These are phyloP conservation scores for Ceuthmochares aereus DNA, from an alignment of 2,113 vertebrate species.

Conservation along the genomic window DNA sequence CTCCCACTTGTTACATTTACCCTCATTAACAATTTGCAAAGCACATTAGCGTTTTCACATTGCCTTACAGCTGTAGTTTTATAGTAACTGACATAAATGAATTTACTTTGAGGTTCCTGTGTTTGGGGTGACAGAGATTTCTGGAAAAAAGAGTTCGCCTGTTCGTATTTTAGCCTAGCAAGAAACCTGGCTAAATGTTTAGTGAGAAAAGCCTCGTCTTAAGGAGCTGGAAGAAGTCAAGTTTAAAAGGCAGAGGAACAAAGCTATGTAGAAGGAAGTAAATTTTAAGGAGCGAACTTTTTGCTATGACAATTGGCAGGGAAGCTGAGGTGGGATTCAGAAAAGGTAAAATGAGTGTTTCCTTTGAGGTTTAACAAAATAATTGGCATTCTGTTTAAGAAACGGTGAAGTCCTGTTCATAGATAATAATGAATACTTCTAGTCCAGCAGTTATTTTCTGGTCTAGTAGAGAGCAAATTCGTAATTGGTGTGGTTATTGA, in stretches of 20 bases:
- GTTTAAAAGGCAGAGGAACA: not conserved
- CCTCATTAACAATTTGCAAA: not conserved
- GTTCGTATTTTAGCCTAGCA: not conserved
- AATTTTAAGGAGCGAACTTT: not conserved
- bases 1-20: not conserved
- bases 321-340: not conserved
- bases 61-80: not conserved
- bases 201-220: not conserved
- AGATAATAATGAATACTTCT: not conserved
- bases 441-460: not conserved
- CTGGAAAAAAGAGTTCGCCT: not conserved
- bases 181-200: not conserved
- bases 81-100: not conserved
- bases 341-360: not conserved
- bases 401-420: not conserved
- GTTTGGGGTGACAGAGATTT: not conserved
- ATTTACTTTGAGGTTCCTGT: not conserved
- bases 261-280: not conserved
- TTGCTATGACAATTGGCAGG: not conserved
- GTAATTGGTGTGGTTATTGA: constrained; percentile 6
- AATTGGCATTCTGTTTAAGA: not conserved
- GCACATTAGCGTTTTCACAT: not conserved
- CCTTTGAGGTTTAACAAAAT: not conserved
- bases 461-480: not conserved
- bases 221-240: not conserved